Base-by-base conservation (phyloP, 2,888 invertebrate genomes). In the Himalopsyche kuldschensis region DNA sequence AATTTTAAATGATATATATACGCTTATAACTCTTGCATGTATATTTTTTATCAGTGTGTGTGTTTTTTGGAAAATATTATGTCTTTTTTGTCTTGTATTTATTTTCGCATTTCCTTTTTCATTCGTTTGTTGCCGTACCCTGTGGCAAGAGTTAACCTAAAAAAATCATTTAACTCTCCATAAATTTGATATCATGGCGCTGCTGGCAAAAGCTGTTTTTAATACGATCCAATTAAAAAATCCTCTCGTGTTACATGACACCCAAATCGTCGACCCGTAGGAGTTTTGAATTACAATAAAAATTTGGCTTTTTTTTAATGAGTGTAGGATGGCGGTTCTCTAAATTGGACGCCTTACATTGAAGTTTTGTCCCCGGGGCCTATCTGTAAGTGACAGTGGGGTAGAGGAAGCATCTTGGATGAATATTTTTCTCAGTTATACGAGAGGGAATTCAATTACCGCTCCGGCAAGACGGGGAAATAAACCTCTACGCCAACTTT, bases 361-460 rank as follows among this genome's bases (percentile, higher is more conserved):
- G 76, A 76, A 76, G 76, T 17, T 17, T n/a, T 10, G 20, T 35
- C 35, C 76, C 35, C 20, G 32, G 76, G 76, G 35, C 20, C 35
- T 41, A 41, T 41, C 76, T 76, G 76, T 11, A 6, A 41, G 76
- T 76, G 76, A 76, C 76, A 76, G 76, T 24, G 20, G 41, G 76
- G 31, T 24, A 32, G 15, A 20, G 10, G 76, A 32, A 30, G 35
- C 32, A 10, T 17, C 32, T 76, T 32, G 76, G 76, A 76, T 76
- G 76, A 76, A 76, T 76, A 76, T 76, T 76, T 76, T 76, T 41
- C 76, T 41, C 76, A 41, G 69, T 69, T 69, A 69, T 76, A 76
- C 76, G 76, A 41, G 69, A 69, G n/a, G 32, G 76, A 76, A 76
- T 76, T 76, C 76, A 76, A 76, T 76, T 76, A 76, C 76, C 76